Conservation (phyloP, 2,797 vertebrate genomes). For the Glyptemys insculpta region DNA sequence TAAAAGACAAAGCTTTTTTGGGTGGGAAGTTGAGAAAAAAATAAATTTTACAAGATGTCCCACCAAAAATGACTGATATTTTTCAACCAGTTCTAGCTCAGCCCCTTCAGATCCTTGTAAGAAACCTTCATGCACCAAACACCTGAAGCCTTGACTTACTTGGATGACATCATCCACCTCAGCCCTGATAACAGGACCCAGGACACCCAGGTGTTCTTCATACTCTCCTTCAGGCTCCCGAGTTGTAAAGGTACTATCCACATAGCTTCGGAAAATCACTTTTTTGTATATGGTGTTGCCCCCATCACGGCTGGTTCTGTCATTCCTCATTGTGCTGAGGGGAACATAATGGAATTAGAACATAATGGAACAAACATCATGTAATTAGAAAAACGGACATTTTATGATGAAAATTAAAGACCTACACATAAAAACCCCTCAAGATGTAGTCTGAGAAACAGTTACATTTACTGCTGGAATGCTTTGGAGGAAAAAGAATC, state of each 20-base stretch:
- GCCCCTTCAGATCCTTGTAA: neutral
- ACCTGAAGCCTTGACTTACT: constrained; percentile 78
- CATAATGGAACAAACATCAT: neutral
- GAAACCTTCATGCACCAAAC: neutral
- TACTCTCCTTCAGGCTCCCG: constrained; percentile 87
- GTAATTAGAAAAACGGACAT: neutral
- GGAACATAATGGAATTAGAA: neutral
- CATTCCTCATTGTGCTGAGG: constrained; percentile 71
- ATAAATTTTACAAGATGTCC: neutral
- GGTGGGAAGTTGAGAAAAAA: neutral
- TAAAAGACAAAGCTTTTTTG: neutral
- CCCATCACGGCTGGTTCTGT: constrained; percentile 66
- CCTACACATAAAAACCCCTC: neutral
- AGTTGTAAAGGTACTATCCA: constrained; percentile 87
- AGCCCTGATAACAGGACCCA: constrained; percentile 94
- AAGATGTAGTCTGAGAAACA: neutral
- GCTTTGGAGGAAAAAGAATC: neutral
- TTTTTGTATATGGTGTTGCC: constrained; percentile 85
- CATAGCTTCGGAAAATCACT: constrained; percentile 91
- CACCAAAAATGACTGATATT: neutral
- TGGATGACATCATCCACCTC: constrained; percentile 93
- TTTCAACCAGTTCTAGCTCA: neutral
- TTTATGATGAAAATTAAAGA: neutral
- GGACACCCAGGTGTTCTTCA: constrained; percentile 93
- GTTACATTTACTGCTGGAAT: neutral